Evolutionary conservation across 2,797 vertebrate species (phyloP).

Genomic region (Euphonia xanthogaster): DNA sequence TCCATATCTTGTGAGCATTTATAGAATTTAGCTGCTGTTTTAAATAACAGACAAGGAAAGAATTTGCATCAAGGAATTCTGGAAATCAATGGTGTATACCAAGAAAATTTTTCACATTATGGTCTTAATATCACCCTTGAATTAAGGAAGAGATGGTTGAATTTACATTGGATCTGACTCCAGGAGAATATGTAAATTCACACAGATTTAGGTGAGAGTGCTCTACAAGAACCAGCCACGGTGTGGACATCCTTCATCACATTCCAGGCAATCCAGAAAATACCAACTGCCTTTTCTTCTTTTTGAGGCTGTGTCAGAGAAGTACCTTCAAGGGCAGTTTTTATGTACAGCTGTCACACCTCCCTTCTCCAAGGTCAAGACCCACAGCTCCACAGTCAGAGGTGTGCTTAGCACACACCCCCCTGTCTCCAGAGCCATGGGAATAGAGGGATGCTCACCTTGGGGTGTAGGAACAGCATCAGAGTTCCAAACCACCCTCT

Average conservation of each 20-base stretch:
- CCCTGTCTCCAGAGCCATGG: not conserved
- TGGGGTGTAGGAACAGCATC: not conserved
- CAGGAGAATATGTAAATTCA: not conserved
- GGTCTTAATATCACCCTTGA: not conserved
- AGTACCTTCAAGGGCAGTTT: not conserved
- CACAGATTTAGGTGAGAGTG: not conserved
- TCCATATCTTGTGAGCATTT: not conserved
- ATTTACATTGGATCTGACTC: not conserved
- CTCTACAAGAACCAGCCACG: not conserved
- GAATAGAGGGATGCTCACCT: not conserved
- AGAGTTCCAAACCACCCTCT: not conserved
- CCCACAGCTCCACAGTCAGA: not conserved
- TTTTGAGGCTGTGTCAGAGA: not conserved
- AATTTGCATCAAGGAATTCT: not conserved
- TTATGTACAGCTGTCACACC: accelerated
- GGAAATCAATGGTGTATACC: not conserved
- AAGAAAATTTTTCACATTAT: not conserved
- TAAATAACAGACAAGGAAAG: not conserved
- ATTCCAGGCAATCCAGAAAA: not conserved
- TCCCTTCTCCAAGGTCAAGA: not conserved
- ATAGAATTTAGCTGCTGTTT: not conserved
- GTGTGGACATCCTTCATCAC: not conserved
- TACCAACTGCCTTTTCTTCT: not conserved
- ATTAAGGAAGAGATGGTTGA: not conserved
- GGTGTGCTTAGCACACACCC: not conserved